Evolutionary conservation across 2,113 vertebrate species (phyloP), one percentile per base, ranked within the genome.

Genomic region (Nesoenas mayeri): DNA sequence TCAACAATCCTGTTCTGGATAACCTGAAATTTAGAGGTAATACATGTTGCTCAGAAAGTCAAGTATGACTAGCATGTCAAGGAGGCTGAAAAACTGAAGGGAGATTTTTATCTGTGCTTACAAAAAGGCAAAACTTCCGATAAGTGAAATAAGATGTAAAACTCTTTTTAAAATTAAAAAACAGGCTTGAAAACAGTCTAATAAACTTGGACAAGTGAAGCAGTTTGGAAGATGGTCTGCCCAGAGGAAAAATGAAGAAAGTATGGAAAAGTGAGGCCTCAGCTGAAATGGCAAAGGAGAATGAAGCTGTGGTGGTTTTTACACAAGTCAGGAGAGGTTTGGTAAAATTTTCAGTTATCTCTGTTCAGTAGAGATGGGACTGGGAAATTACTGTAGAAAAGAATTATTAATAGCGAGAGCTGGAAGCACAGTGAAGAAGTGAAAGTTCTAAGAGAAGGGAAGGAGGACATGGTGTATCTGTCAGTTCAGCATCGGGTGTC

Each of bases 391-490:
- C 12, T 77, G 28, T 31, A 36, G 36, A 29, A 69, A 57, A 66
- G 3, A 82, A 36, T n/a, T 38, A 44, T 19, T 44, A 44, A 47
- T 47, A 12, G 10, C 16, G 67, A 16, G 32, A 77, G 38, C 36
- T 36, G 36, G 26, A 67, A 70, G n/a, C 4, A 3, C 4, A 26
- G 15, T 83, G 9, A 66, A 47, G 16, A 58, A 65, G 13, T 3
- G 6, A 56, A 5, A 16, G 9, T 66, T 71, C 32, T 29, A 44
- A n/a, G 75, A 64, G 54, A 31, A 58, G 6, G 16, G 6, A 42
- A 64, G 19, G 53, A 78, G 2, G 6, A 26, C 0, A 2, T 40
- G 36, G 4, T 48, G 2, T 28, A 15, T 80, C n/a, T 3, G 2
- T 66, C 14, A 8, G 25, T 48, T 66, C n/a, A 40, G 25, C 28